Conservation (phyloP, 2,797 vertebrate genomes). For the Rhadinocentrus ornatus region DNA sequence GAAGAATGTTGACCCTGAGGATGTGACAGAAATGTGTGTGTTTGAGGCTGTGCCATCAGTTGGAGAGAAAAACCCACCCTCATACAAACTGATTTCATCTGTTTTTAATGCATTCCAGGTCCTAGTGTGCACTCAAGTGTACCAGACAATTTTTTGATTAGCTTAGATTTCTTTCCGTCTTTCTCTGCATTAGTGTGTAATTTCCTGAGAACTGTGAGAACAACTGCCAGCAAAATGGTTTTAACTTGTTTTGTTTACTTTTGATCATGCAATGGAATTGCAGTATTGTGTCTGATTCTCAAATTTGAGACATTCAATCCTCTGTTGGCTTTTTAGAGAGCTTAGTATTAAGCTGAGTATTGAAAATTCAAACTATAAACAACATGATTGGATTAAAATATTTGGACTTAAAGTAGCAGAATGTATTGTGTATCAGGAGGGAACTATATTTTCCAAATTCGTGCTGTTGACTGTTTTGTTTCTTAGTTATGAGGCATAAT, state of each 20-base stretch:
- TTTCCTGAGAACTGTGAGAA: background rate
- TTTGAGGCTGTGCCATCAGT: conserved; percentile 27
- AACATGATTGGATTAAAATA: background rate
- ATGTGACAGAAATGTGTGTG: background rate
- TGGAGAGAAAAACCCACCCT: conserved; percentile 5
- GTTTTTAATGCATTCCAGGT: conserved; percentile 25
- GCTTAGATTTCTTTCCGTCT: background rate
- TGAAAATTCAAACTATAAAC: background rate
- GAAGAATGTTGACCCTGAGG: conserved; percentile 25
- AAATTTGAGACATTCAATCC: background rate
- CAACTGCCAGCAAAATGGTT: background rate
- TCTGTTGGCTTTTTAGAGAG: background rate
- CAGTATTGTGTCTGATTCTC: background rate
- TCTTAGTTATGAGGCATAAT: background rate
- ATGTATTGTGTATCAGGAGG: background rate
- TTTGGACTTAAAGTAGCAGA: background rate
- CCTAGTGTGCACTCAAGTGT: conserved; percentile 11
- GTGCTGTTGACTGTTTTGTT: background rate
- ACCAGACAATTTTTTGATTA: background rate
- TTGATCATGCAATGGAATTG: background rate
- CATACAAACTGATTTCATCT: conserved; percentile 25
- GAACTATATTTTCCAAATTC: background rate
- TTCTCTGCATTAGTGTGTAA: background rate
- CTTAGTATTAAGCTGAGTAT: background rate
- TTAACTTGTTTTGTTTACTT: background rate